Evolutionary conservation across 1,140 invertebrate species (phyloP), one percentile per base, ranked within the genome.

Genomic region (Bombus consobrinus): DNA sequence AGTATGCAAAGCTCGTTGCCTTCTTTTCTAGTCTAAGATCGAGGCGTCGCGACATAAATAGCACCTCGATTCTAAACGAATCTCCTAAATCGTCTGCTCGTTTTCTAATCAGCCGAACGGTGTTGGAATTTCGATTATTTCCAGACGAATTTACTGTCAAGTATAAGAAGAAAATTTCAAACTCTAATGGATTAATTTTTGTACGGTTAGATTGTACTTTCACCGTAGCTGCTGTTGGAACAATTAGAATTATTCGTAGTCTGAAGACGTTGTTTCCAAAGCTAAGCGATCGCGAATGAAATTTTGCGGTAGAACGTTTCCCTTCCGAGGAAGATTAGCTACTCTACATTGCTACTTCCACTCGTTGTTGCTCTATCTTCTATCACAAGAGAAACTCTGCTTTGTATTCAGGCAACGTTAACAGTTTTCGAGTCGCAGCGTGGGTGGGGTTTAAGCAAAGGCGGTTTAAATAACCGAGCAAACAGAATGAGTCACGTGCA

Each of bases 401-500:
- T 75, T 74, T 53, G 73, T 74, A 74, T 74, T 75, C 43, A 25
- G 22, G 43, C 8, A 34, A 75, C 73, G 41, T 34, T 75, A 75
- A 75, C 73, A 75, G 73, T 75, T 75, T 53, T 75, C 73, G 73
- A 53, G 73, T 53, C 41, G 72, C 25, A 28, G 71, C 12, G 5
- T 6, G 39, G 8, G n/a, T 25, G 22, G 32, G 32, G n/a, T 47
- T 53, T 34, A 25, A 75, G 18, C 28, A 53, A 75, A 53, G 43
- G 32, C 32, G 73, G 43, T 34, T 74, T 74, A 74, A 74, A 74
- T 74, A 74, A 74, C 73, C 73, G 73, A 10, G 32, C 43, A 74
- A 53, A 74, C 73, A 34, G 73, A 74, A 74, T 34, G 73, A 75
- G 32, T 75, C 73, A 75, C 73, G 73, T 53, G 73, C 43, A 75